Percentiles rank a stretch among this genome's conserved stretches.
Evolutionary conservation across 2,888 invertebrate genomes (phyloP).

Genomic region (Opisthograptis luteolata): DNA sequence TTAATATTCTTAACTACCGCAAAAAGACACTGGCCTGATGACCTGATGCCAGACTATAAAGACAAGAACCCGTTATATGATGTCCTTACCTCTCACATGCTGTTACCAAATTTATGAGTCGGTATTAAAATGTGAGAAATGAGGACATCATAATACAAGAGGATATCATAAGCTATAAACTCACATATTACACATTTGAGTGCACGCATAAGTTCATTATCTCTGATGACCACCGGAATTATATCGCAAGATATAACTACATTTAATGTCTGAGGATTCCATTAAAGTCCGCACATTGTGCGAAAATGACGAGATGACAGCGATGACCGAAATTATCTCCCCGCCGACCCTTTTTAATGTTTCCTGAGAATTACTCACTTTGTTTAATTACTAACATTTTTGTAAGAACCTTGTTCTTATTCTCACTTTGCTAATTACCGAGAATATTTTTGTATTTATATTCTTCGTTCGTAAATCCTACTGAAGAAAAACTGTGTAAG

Average conservation of each 20-base stretch:
- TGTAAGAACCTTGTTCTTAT: slow-evolving; percentile 15
- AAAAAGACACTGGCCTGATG: too few relatives aligned
- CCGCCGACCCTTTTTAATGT: slow-evolving; percentile 26
- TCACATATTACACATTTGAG: slow-evolving; percentile 51
- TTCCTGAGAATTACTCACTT: slow-evolving; percentile 22
- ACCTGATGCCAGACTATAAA: slow-evolving; percentile 25
- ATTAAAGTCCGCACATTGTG: slow-evolving; percentile 20
- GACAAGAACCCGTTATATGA: slow-evolving; percentile 36
- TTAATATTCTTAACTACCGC: too few relatives aligned
- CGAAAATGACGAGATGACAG: slow-evolving; percentile 25
- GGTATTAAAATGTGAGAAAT: slow-evolving; percentile 48
- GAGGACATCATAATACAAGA: slow-evolving; percentile 42
- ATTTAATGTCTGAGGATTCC: slow-evolving; percentile 27
- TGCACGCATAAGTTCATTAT: slow-evolving; percentile 52
- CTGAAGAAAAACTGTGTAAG: slow-evolving; percentile 5
- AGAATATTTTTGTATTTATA: too few relatives aligned
- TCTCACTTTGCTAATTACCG: slow-evolving; percentile 3
- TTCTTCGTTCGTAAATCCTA: too few relatives aligned
- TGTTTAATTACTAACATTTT: slow-evolving; percentile 24
- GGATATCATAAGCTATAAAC: slow-evolving; percentile 51
- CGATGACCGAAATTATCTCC: slow-evolving; percentile 25
- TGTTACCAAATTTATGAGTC: slow-evolving; percentile 58
- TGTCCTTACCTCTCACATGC: slow-evolving; percentile 42
- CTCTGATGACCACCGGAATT: slow-evolving; percentile 25
- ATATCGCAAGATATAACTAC: slow-evolving; percentile 25